These are phyloP conservation scores for Yponomeuta sedellus DNA, from an alignment of 2,888 invertebrate species.

Conservation along the genomic window DNA sequence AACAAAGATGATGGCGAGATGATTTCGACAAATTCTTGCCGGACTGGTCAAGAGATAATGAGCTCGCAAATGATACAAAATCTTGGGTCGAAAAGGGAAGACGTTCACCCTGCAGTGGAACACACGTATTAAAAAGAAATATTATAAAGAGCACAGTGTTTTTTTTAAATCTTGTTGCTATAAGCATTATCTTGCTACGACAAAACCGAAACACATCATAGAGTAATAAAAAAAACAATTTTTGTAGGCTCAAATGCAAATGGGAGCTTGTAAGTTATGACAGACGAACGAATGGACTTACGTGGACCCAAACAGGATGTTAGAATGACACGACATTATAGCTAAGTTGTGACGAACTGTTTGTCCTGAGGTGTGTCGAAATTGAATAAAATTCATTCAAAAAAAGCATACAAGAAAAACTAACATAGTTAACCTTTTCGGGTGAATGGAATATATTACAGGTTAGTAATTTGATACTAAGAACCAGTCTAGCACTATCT, in stretches of 20 bases:
- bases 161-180: neutral
- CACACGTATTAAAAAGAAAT: too few relatives aligned
- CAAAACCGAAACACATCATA: neutral
- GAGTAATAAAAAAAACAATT: neutral
- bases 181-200: neutral
- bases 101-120: neutral
- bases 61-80: too few relatives aligned
- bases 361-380: constrained; percentile 2
- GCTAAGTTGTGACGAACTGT: neutral
- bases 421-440: neutral
- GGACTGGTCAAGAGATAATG: too few relatives aligned
- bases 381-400: neutral
- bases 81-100: too few relatives aligned
- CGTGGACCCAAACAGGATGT: constrained; percentile 8
- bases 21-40: too few relatives aligned
- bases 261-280: constrained; percentile 27
- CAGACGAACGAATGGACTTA: constrained; percentile 25
- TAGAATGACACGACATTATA: constrained; percentile 2
- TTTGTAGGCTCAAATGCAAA: constrained; percentile 32
- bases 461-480: too few relatives aligned
- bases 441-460: too few relatives aligned
- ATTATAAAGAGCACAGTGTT: too few relatives aligned
- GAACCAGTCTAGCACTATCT: too few relatives aligned
- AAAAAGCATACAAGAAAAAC: neutral
- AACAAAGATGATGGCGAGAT: too few relatives aligned